phyloP scores from a whole-genome alignment of 1,140 invertebrate genomes.

The Macrostomum lignano region DNA sequence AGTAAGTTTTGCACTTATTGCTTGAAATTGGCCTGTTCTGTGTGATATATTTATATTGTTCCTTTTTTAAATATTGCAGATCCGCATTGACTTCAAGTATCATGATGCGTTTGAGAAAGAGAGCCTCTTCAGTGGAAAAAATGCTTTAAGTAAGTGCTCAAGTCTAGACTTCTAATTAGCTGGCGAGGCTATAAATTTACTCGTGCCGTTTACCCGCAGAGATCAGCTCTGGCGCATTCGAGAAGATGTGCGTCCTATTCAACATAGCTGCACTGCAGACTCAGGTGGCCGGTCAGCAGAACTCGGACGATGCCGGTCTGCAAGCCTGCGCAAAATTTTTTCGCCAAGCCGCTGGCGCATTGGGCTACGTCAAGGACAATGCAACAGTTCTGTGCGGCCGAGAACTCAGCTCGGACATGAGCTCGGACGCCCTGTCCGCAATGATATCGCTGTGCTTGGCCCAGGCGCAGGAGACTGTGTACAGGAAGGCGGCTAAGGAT shows the following conservation, averaged over 20 bases:
- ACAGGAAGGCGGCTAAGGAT: constrained; percentile 69
- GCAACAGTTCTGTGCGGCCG: constrained; percentile 57
- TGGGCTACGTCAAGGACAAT: constrained; percentile 52
- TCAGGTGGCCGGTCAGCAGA: constrained; percentile 52
- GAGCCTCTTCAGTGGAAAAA: constrained; percentile 62
- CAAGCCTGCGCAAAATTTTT: constrained; percentile 69
- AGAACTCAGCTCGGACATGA: constrained; percentile 74
- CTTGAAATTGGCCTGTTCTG: too few relatives aligned
- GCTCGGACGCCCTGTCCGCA: constrained; percentile 57
- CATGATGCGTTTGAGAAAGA: constrained; percentile 94
- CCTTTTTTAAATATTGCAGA: too few relatives aligned
- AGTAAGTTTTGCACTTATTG: too few relatives aligned
- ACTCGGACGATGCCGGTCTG: constrained; percentile 64
- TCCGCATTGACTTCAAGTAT: constrained; percentile 74
- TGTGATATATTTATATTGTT: too few relatives aligned
- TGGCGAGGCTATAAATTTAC: too few relatives aligned
- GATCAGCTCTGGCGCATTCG: constrained; percentile 47
- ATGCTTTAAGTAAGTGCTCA: too few relatives aligned
- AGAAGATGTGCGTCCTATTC: constrained; percentile 75
- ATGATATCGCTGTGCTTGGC: constrained; percentile 66
- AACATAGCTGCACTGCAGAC: constrained; percentile 82
- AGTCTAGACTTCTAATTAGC: too few relatives aligned
- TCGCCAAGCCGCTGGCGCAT: constrained; percentile 71
- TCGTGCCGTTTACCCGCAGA: too few relatives aligned
- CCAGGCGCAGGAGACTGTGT: constrained; percentile 86